Evolutionary conservation across 2,888 invertebrate species (phyloP).

Genomic region (Rhagonycha fulva): DNA sequence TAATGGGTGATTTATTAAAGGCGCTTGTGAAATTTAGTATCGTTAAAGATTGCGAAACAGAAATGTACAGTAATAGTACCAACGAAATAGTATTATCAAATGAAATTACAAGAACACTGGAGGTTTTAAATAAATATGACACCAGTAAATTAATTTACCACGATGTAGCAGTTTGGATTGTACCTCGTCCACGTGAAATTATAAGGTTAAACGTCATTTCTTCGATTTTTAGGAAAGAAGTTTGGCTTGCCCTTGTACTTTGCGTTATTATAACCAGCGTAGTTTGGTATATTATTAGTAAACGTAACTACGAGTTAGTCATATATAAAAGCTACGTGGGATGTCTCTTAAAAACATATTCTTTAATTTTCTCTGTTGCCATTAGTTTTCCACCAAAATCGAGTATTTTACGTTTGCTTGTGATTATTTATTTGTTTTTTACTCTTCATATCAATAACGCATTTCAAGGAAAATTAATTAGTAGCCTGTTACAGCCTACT

Average conservation of each 20-base stretch:
- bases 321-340: not conserved
- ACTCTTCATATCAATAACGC: not conserved
- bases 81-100: not conserved
- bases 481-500: not conserved
- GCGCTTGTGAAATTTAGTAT: not conserved
- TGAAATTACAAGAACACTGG: not conserved
- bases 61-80: not conserved
- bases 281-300: not conserved
- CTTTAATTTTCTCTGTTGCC: not conserved
- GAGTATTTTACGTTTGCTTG: not conserved
- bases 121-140: not conserved
- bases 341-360: not conserved
- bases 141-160: not conserved
- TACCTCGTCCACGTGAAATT: not conserved
- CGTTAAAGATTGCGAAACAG: not conserved
- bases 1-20: not conserved
- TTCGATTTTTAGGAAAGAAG: not conserved
- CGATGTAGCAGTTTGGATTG: not conserved
- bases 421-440: slow-evolving; percentile 1
- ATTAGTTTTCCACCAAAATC: not conserved
- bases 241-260: not conserved
- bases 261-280: not conserved
- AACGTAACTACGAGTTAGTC: not conserved
- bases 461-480: slow-evolving; percentile 1
- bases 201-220: not conserved